Evolutionary conservation across 2,888 invertebrate species (phyloP), one percentile per base, ranked within the genome.

Genomic region (Sinopyrophorus schimmeli): DNA sequence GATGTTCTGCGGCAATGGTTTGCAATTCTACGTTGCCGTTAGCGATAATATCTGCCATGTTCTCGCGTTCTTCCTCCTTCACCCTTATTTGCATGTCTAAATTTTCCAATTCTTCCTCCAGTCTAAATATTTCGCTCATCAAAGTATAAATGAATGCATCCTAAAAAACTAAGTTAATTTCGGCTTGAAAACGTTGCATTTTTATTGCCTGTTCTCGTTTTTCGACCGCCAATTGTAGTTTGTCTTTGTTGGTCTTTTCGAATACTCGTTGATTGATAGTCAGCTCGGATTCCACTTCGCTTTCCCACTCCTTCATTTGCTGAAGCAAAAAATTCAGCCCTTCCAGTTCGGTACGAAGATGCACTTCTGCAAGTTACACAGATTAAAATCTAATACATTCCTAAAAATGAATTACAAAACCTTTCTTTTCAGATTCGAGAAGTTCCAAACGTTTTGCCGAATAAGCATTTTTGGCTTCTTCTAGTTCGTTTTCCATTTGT

Each of bases 1-100:
- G 81, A 52, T 87, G 82, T 59, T 89, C 89, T 32, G 80, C 73
- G 59, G 86, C 82, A 34, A 89, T 66, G 12, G 82, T 83, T 65
- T 87, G 86, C 12, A 89, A 72, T 63, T 89, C 89, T 0, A 84
- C 80, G 50, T 83, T 84, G n/a, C 84, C 84, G 52, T 84, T 78
- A 0, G 83, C 80, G 16, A 86, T 79, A 67, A 83, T 75, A 61
- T 77, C 76, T 23, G 77, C 76, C 9, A 81, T 63, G 7, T 74
- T 69, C 48, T 82, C 79, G 64, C 84, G 80, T 60, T 87, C 83
- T 3, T 74, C 74, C 31, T 80, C 79, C 66, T 87, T 87, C 1
- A 86, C 77, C 9, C 79, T 74, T 14, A 84, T 67, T 64, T 89
- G 88, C 55, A 83, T 81, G 35, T 79, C 75, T 53, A 85, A 78